Percentiles rank a stretch among this genome's conserved stretches.
phyloP scores from a whole-genome alignment of 2,797 vertebrate genomes.

The Tokudaia muenninki region DNA sequence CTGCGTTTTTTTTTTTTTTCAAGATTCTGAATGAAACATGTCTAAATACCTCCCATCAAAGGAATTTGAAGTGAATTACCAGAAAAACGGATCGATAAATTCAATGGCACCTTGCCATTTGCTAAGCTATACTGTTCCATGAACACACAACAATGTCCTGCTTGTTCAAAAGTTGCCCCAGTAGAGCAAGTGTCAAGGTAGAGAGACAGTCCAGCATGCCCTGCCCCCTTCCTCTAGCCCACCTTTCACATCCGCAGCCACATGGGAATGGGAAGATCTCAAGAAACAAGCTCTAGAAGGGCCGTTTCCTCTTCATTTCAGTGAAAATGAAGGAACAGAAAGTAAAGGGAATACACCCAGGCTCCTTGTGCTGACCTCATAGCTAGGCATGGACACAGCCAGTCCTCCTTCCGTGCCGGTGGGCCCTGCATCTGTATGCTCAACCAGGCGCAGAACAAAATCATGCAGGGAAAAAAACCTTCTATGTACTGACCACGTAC shows the following conservation, averaged over 20 bases:
- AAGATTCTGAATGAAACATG: not conserved
- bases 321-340: not conserved
- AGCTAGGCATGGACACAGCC: not conserved
- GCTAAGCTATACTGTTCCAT: not conserved
- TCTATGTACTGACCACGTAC: not conserved
- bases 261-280: not conserved
- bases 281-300: not conserved
- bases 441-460: not conserved
- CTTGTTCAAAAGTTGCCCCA: not conserved
- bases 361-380: not conserved
- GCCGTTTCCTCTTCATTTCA: not conserved
- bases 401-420: not conserved
- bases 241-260: not conserved
- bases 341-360: not conserved
- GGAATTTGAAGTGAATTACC: not conserved
- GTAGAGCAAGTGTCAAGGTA: not conserved
- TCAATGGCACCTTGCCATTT: not conserved
- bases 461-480: not conserved
- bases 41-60: not conserved
- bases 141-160: not conserved
- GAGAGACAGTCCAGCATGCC: accelerated
- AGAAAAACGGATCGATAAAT: not conserved
- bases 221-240: not conserved
- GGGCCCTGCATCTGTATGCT: not conserved
- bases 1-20: not conserved